Evolutionary conservation across 2,797 vertebrate species (phyloP).

Genomic region (Acanthiza pusilla): DNA sequence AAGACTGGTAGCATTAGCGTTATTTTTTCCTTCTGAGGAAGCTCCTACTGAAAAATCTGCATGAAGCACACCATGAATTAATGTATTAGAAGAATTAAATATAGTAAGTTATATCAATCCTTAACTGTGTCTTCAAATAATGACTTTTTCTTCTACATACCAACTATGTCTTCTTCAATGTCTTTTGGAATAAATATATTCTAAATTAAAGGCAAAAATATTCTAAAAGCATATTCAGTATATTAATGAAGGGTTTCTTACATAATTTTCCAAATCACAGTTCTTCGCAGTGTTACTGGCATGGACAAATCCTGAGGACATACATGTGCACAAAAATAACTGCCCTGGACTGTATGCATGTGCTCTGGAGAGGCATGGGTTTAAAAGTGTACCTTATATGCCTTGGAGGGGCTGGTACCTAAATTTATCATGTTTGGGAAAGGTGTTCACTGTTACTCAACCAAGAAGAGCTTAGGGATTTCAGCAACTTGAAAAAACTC

Average conservation of each 20-base stretch:
- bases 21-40: not conserved
- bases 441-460: not conserved
- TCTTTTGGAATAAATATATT: not conserved
- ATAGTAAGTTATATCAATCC: not conserved
- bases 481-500: not conserved
- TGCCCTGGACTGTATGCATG: not conserved
- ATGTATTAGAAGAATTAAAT: not conserved
- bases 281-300: not conserved
- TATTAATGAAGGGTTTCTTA: not conserved
- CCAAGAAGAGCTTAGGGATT: not conserved
- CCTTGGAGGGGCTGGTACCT: not conserved
- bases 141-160: not conserved
- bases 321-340: not conserved
- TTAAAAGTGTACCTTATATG: not conserved
- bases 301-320: not conserved
- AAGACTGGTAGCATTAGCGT: not conserved
- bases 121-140: not conserved
- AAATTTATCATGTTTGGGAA: not conserved
- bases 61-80: not conserved
- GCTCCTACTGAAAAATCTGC: not conserved
- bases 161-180: not conserved
- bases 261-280: not conserved
- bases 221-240: not conserved
- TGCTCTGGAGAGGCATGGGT: not conserved
- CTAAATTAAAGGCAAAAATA: not conserved